Conservation (phyloP, 2,797 vertebrate genomes). For the Dipus sagitta region DNA sequence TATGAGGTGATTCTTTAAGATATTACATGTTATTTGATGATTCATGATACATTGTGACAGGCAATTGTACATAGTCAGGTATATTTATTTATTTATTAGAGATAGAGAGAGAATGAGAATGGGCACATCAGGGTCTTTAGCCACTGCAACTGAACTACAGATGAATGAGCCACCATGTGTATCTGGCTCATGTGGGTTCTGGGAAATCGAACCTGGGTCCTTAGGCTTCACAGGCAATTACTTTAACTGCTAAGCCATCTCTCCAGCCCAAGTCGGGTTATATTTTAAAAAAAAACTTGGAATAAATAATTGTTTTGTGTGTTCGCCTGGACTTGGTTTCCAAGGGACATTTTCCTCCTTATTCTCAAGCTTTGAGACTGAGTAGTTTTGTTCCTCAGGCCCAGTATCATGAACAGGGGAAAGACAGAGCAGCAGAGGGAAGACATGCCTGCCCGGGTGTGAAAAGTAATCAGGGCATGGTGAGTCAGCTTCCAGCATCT, state of each 20-base stretch:
- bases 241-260: no score
- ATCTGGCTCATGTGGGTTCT: no score
- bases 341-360: neutral
- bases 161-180: no score
- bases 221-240: no score
- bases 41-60: neutral
- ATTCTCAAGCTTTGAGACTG: neutral
- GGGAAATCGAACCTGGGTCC: no score
- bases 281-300: neutral
- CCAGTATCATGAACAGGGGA: neutral
- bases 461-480: neutral
- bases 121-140: no score
- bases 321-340: slow-evolving; percentile 8
- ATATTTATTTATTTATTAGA: neutral
- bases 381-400: neutral
- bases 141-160: no score
- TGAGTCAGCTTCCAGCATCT: no score
- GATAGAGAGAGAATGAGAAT: no score
- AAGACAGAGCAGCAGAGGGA: neutral
- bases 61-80: neutral
- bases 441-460: neutral
- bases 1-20: neutral
- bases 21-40: neutral
- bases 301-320: slow-evolving; percentile 1
- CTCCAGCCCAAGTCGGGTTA: neutral